These are phyloP conservation scores for Philotrypesis tridentata DNA, from an alignment of 1,140 invertebrate species.

Conservation along the genomic window DNA sequence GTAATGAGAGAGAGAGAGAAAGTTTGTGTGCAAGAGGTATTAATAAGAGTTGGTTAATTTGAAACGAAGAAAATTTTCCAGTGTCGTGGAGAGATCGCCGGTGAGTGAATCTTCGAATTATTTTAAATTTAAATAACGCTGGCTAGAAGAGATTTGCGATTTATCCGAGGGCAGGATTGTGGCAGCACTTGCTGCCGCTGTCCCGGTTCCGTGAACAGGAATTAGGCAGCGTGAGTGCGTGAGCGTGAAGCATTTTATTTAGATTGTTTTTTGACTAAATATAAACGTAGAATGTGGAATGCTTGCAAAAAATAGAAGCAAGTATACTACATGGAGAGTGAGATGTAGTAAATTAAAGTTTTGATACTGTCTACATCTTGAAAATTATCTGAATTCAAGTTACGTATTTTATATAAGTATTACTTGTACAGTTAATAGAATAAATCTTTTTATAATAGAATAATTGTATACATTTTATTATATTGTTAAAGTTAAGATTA, in stretches of 20 bases:
- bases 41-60: not conserved
- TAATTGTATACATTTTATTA: no score
- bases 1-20: no score
- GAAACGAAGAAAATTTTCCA: not conserved
- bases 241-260: not conserved
- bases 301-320: not conserved
- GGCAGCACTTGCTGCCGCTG: conserved; percentile 9
- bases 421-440: no score
- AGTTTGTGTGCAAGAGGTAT: not conserved
- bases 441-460: no score
- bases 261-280: not conserved
- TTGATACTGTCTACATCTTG: not conserved
- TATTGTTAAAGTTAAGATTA: no score
- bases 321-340: not conserved
- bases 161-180: not conserved
- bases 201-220: no score
- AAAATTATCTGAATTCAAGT: no score
- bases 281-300: not conserved
- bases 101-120: no score
- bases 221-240: no score
- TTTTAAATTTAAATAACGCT: not conserved
- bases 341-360: not conserved
- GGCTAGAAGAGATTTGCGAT: not conserved
- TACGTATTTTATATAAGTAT: no score
- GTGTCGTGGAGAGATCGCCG: not conserved